Percentiles rank a stretch among this genome's conserved stretches.
These are phyloP conservation scores for Miniopterus natalensis DNA, from an alignment of 2,113 vertebrate species.

Conservation along the genomic window DNA sequence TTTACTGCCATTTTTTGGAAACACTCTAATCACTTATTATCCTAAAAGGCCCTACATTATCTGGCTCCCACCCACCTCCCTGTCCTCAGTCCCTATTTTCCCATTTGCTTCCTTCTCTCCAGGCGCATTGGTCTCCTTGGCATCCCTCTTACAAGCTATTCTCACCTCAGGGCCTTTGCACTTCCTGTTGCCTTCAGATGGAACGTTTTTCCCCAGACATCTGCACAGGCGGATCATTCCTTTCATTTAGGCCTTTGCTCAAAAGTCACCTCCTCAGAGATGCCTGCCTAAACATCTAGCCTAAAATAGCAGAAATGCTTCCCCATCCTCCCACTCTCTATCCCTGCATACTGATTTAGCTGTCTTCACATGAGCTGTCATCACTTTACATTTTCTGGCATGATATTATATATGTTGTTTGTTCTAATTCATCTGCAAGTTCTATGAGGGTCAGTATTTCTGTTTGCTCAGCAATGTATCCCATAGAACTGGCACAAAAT, in stretches of 20 bases:
- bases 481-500: neutral
- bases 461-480: neutral
- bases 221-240: neutral
- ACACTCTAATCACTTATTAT: neutral
- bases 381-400: neutral
- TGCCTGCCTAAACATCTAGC: neutral
- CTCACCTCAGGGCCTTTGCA: neutral
- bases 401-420: neutral
- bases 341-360: neutral
- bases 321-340: neutral
- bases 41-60: neutral
- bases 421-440: neutral
- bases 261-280: neutral
- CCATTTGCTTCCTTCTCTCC: neutral
- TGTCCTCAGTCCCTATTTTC: neutral
- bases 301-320: neutral
- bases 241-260: neutral
- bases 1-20: neutral
- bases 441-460: neutral
- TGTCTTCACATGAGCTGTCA: neutral
- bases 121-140: neutral
- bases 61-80: neutral
- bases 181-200: neutral
- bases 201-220: neutral
- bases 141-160: neutral